Conservation (phyloP, 1,140 invertebrate species). For the Lethrus apterus region DNA sequence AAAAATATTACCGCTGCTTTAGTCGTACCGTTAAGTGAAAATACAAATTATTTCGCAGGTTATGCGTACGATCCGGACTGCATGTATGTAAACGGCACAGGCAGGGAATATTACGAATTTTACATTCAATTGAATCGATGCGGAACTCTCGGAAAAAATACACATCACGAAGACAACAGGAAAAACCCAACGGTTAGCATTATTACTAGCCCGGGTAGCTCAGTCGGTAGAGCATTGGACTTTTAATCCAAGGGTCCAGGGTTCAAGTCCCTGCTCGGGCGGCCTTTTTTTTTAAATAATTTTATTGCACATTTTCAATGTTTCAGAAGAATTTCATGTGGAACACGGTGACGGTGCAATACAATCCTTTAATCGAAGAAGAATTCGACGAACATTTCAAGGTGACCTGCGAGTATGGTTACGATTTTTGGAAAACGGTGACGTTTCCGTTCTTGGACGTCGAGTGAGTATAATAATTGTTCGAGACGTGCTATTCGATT, state of each 20-base stretch:
- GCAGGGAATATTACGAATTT: slow-evolving; percentile 86
- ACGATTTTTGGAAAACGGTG: slow-evolving; percentile 94
- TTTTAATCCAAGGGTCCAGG: slow-evolving; percentile 73
- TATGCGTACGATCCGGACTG: slow-evolving; percentile 91
- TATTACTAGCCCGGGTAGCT: slow-evolving; percentile 58
- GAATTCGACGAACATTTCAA: slow-evolving; percentile 93
- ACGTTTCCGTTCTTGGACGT: slow-evolving; percentile 91
- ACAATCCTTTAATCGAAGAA: slow-evolving; percentile 88
- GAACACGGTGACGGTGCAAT: slow-evolving; percentile 92
- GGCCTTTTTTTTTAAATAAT: slow-evolving; percentile 33
- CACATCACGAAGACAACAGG: slow-evolving; percentile 72
- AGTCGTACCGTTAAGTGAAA: not conserved
- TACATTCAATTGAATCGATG: slow-evolving; percentile 88
- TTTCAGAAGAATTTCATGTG: slow-evolving; percentile 88
- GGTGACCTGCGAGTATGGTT: slow-evolving; percentile 93
- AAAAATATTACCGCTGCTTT: not conserved
- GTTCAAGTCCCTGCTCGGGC: slow-evolving; percentile 74
- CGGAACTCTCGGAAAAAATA: slow-evolving; percentile 82
- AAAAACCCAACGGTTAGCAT: slow-evolving; percentile 74
- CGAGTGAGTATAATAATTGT: slow-evolving; percentile 62
- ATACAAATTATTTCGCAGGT: slow-evolving; percentile 49
- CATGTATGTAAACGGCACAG: slow-evolving; percentile 91
- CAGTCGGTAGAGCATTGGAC: slow-evolving; percentile 72
- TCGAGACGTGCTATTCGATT: not conserved
- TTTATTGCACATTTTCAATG: too few relatives aligned